Evolutionary conservation across 2,888 invertebrate genomes (phyloP).

Genomic region (Sepiola atlantica): DNA sequence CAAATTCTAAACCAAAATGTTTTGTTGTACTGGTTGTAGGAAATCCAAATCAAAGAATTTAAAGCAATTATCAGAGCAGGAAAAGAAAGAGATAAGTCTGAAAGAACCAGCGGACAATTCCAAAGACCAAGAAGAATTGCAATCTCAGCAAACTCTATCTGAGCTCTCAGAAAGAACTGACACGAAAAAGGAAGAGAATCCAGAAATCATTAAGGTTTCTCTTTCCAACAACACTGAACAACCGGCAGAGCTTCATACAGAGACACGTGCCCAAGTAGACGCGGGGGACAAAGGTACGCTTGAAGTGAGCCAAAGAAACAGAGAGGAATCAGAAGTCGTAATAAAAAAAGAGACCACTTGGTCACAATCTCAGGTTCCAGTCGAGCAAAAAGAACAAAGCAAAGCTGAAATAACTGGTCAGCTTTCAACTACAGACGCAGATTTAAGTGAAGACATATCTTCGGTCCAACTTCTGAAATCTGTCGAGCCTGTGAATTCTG

Average conservation of each 20-base stretch:
- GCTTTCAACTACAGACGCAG: neutral
- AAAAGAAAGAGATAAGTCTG: neutral
- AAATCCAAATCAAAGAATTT: neutral
- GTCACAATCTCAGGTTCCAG: neutral
- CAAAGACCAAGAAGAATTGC: neutral
- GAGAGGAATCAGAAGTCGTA: neutral
- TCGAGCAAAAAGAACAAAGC: neutral
- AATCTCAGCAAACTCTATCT: neutral
- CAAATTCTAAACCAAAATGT: neutral
- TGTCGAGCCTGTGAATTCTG: neutral
- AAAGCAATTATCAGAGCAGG: neutral
- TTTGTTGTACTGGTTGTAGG: conserved; percentile 32
- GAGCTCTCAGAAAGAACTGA: neutral
- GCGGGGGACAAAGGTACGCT: neutral
- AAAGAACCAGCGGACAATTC: neutral
- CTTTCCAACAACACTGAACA: neutral
- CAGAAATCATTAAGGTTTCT: neutral
- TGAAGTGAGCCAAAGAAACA: neutral
- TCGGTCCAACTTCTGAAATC: neutral
- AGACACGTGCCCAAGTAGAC: neutral
- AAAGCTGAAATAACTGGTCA: neutral
- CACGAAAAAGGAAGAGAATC: neutral
- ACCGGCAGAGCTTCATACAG: neutral
- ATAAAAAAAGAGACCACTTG: neutral
- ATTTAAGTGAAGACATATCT: neutral